Conservation (phyloP, 1,140 invertebrate genomes). For the Papilio helenus region DNA sequence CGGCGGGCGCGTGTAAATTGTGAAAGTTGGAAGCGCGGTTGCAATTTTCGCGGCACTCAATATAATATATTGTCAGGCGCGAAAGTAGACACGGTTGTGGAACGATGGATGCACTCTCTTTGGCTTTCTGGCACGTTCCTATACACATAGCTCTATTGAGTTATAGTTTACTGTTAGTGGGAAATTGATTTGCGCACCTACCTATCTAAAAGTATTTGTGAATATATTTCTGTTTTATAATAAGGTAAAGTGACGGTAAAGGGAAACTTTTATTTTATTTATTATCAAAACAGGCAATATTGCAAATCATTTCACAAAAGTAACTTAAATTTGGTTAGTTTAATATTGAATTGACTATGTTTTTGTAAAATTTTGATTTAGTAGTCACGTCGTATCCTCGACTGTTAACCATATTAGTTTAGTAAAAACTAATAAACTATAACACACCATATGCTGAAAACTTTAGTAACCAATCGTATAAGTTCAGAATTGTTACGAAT, state of each 20-base stretch:
- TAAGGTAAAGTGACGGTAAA: background rate
- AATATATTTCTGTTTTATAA: background rate
- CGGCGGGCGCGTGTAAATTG: constrained; percentile 65
- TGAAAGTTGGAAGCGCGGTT: constrained; percentile 70
- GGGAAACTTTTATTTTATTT: background rate
- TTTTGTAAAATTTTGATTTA: no score
- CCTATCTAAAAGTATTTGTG: constrained; percentile 37
- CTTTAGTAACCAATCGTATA: background rate
- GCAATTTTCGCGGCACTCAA: constrained; percentile 67
- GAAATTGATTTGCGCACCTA: constrained; percentile 41
- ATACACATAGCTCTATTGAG: constrained; percentile 46
- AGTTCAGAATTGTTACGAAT: constrained; percentile 19
- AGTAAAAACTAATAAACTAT: background rate
- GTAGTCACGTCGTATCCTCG: no score
- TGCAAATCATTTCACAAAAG: no score
- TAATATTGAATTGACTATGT: no score
- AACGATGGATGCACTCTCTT: constrained; percentile 60
- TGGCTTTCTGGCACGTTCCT: constrained; percentile 67
- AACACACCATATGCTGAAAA: background rate
- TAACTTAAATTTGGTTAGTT: no score
- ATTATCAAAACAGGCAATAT: background rate
- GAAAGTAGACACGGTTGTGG: constrained; percentile 50
- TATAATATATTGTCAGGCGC: constrained; percentile 73
- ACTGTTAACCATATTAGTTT: background rate
- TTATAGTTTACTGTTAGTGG: constrained; percentile 44